Evolutionary conservation across 1,140 invertebrate genomes (phyloP).

Genomic region (Bombus superbus): DNA sequence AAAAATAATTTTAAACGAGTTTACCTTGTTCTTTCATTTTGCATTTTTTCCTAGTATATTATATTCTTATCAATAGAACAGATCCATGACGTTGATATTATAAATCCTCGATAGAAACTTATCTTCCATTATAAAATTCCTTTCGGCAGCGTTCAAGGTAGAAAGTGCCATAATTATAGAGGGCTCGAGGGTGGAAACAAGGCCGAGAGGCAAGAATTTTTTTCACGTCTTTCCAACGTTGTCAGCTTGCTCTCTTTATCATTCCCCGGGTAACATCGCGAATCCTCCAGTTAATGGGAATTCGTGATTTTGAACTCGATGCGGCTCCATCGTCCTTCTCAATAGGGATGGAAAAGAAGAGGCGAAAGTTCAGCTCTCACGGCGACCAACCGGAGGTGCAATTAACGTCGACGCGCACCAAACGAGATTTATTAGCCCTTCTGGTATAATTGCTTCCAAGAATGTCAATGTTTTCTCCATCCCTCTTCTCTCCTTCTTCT

Average conservation of each 20-base stretch:
- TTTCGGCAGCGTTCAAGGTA: neutral
- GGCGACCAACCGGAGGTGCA: conserved; percentile 52
- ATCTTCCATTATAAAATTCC: neutral
- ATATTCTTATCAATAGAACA: neutral
- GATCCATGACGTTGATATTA: neutral
- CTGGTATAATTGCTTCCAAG: conserved; percentile 65
- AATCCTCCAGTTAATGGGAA: conserved; percentile 43
- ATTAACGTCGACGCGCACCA: conserved; percentile 64
- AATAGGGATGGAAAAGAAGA: neutral
- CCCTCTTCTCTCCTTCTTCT: neutral
- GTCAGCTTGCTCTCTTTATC: conserved; percentile 33
- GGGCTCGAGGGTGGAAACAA: neutral
- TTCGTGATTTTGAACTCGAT: conserved; percentile 54
- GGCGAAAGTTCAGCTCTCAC: conserved; percentile 15
- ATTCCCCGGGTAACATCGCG: conserved; percentile 30
- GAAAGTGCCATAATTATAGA: conserved; percentile 1
- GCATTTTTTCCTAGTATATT: neutral
- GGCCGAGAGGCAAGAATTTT: conserved; percentile 17
- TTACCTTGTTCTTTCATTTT: too few species aligned
- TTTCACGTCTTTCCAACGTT: neutral
- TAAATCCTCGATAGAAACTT: neutral
- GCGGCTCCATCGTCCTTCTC: conserved; percentile 31
- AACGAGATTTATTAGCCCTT: conserved; percentile 67
- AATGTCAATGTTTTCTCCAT: conserved; percentile 44
- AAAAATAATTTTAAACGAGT: too few species aligned